Evolutionary conservation across 2,797 vertebrate species (phyloP).

Genomic region (Anniella stebbinsi): DNA sequence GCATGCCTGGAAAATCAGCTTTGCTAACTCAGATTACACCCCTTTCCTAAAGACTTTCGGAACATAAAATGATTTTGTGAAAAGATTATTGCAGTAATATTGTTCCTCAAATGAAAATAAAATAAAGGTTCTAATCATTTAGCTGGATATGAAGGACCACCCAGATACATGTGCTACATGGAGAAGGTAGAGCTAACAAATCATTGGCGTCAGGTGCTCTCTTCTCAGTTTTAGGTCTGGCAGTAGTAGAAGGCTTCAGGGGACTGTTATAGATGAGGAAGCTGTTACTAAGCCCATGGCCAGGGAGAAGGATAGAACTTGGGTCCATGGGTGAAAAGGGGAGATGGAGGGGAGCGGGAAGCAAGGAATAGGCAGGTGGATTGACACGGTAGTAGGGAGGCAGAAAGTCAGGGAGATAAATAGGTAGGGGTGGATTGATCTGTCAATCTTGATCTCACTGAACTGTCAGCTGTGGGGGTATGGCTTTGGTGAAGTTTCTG

Average conservation of each 20-base stretch:
- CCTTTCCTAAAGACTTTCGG: constrained; percentile 45
- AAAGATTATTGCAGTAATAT: constrained; percentile 7
- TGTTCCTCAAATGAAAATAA: not conserved
- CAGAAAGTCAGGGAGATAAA: not conserved
- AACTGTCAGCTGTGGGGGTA: no score
- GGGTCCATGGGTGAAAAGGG: not conserved
- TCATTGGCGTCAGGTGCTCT: not conserved
- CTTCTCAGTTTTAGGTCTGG: not conserved
- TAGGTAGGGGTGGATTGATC: not conserved
- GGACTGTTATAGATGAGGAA: constrained; percentile 1
- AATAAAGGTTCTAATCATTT: not conserved
- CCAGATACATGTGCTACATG: not conserved
- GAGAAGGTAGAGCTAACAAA: constrained; percentile 3
- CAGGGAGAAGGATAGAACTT: not conserved
- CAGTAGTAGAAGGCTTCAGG: not conserved
- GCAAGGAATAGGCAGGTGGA: not conserved
- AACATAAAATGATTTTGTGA: constrained; percentile 13
- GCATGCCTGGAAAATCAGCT: constrained; percentile 24
- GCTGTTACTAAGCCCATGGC: not conserved
- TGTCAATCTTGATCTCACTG: no score
- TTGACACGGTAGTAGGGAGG: not conserved
- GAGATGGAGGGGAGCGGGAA: not conserved
- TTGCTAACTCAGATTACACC: constrained; percentile 44
- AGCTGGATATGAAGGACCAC: constrained; percentile 25
- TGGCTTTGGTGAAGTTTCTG: no score